A percentile compares a stretch with the other conserved stretches of the same genome.
Conservation (phyloP, 2,888 invertebrate genomes). For the Epinotia bilunana region DNA sequence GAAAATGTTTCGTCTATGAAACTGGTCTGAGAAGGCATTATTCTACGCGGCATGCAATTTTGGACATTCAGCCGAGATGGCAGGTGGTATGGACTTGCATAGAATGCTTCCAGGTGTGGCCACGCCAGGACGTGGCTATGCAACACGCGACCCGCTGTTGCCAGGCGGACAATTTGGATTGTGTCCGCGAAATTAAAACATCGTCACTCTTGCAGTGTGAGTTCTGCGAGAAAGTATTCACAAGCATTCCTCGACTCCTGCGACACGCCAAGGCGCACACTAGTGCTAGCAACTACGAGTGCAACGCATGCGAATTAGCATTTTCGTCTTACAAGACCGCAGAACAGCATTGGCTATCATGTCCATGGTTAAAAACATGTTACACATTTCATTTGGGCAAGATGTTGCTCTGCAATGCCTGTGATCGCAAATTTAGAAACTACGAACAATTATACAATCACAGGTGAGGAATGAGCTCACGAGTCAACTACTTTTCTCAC, state of each 20-base stretch:
- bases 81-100: constrained; percentile 80
- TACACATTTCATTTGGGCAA: constrained; percentile 76
- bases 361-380: constrained; percentile 71
- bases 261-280: constrained; percentile 82
- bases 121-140: constrained; percentile 69
- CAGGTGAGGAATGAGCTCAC: constrained; percentile 59
- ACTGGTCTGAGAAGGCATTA: constrained; percentile 76
- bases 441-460: constrained; percentile 80
- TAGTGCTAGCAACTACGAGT: constrained; percentile 87
- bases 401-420: constrained; percentile 75
- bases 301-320: constrained; percentile 77
- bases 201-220: constrained; percentile 78
- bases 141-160: constrained; percentile 70
- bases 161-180: constrained; percentile 61
- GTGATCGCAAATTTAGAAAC: constrained; percentile 78
- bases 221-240: constrained; percentile 79
- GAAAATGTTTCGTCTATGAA: constrained; percentile 79
- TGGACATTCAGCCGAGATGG: constrained; percentile 71
- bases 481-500: not conserved
- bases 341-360: constrained; percentile 74
- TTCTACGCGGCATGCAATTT: constrained; percentile 66
- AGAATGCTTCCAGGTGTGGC: constrained; percentile 81
- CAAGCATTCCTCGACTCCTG: constrained; percentile 74
- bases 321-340: constrained; percentile 73
- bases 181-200: constrained; percentile 75